Conservation (phyloP, 2,888 invertebrate genomes). For the Diplazon laetatorius region DNA sequence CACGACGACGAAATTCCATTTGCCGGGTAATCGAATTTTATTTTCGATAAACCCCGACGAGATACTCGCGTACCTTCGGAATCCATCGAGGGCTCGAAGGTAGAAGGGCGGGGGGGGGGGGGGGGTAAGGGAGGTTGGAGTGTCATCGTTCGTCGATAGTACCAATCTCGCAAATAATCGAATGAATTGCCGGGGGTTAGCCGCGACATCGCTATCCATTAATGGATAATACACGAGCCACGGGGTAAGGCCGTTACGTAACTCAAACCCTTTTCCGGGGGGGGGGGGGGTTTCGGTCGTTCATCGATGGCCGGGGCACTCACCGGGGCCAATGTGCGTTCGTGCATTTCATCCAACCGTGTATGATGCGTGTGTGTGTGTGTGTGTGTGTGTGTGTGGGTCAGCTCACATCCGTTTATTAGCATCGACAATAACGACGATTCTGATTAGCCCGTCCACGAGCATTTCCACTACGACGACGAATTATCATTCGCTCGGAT, state of each 20-base stretch:
- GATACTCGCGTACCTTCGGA: constrained; percentile 42
- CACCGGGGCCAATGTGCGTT: no score
- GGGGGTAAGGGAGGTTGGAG: no score
- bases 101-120: no score
- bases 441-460: constrained; percentile 53
- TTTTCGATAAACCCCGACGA: constrained; percentile 42
- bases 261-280: constrained; percentile 54
- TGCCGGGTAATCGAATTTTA: constrained; percentile 59
- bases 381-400: no score
- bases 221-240: constrained; percentile 76
- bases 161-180: constrained; percentile 76
- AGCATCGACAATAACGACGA: constrained; percentile 72
- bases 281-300: neutral
- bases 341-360: constrained; percentile 73
- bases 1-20: constrained; percentile 50
- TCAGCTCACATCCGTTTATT: constrained; percentile 78
- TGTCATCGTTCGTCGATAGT: constrained; percentile 62
- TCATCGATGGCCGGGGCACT: constrained; percentile 63
- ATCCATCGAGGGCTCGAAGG: constrained; percentile 58
- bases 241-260: constrained; percentile 68
- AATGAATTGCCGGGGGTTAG: constrained; percentile 76
- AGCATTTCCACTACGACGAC: constrained; percentile 33
- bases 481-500: no score
- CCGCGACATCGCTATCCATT: constrained; percentile 77
- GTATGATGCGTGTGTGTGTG: no score